Conservation (phyloP, 1,140 invertebrate genomes). For the Drosophila bipectinata region DNA sequence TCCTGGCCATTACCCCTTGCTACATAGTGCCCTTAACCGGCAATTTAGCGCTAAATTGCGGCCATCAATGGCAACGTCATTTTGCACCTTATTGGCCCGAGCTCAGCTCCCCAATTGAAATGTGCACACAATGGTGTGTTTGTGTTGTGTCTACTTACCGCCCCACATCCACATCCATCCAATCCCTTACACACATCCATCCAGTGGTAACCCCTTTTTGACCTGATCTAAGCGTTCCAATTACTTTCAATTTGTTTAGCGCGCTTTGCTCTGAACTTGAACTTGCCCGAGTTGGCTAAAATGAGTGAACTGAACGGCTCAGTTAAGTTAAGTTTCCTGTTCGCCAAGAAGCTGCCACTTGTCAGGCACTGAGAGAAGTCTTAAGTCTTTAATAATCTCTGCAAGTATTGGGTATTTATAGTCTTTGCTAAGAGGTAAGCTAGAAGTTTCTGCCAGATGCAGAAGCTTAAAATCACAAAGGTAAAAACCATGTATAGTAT, state of each 20-base stretch:
- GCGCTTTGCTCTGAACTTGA: conserved; percentile 51
- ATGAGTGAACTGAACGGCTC: conserved; percentile 16
- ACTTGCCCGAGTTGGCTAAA: conserved; percentile 23
- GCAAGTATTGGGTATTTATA: no score
- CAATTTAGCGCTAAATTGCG: conserved; percentile 32
- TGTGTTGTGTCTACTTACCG: conserved; percentile 4
- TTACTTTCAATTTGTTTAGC: conserved; percentile 60
- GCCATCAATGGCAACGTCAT: conserved; percentile 34
- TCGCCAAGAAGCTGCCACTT: conserved; percentile 22
- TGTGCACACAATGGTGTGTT: conserved; percentile 5
- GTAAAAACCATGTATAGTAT: no score
- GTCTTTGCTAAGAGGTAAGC: no score
- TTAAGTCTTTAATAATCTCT: no score
- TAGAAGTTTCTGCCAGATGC: no score
- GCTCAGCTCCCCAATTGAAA: conserved; percentile 4
- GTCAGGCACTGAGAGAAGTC: conserved; percentile 8
- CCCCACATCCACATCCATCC: neutral
- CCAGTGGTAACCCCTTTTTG: neutral
- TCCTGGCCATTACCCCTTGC: neutral
- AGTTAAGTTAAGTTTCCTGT: conserved; percentile 21
- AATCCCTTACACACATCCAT: neutral
- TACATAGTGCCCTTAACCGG: neutral
- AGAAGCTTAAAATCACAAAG: no score
- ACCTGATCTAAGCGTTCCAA: conserved; percentile 51
- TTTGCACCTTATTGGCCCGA: conserved; percentile 42